Percentiles rank a stretch among this genome's conserved stretches.
phyloP scores from a whole-genome alignment of 1,140 invertebrate genomes.

The Cardiocondyla obscurior region DNA sequence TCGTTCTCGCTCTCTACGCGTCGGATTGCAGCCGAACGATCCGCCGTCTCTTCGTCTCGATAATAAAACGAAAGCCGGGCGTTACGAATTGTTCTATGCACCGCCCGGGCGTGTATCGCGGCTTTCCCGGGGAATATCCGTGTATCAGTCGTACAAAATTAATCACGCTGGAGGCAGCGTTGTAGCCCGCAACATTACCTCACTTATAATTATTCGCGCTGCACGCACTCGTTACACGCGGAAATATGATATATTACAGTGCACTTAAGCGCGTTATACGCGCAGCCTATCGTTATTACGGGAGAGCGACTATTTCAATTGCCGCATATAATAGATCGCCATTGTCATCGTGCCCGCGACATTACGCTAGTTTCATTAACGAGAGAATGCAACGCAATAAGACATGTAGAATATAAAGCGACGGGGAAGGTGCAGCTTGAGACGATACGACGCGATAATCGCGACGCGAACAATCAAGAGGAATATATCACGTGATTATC shows the following conservation, averaged over 20 bases:
- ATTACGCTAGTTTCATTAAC: not conserved
- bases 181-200: not conserved
- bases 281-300: not conserved
- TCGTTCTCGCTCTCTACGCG: not conserved
- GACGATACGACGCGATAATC: not conserved
- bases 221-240: too few relatives aligned
- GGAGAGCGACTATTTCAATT: not conserved
- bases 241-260: not conserved
- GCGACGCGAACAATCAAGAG: not conserved
- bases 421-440: not conserved
- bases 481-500: not conserved
- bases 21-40: not conserved
- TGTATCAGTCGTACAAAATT: not conserved
- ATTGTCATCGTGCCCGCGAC: not conserved
- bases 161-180: not conserved
- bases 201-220: not conserved
- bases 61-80: too few relatives aligned
- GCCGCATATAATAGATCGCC: not conserved
- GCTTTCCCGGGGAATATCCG: not conserved
- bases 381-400: not conserved
- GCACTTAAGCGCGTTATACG: not conserved
- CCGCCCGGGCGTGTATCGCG: not conserved
- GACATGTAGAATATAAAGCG: conserved; percentile 7
- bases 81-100: too few relatives aligned
- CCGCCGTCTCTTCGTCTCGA: not conserved